Evolutionary conservation across 2,888 invertebrate species (phyloP), one percentile per base, ranked within the genome.

Genomic region (Branchellion lobata): DNA sequence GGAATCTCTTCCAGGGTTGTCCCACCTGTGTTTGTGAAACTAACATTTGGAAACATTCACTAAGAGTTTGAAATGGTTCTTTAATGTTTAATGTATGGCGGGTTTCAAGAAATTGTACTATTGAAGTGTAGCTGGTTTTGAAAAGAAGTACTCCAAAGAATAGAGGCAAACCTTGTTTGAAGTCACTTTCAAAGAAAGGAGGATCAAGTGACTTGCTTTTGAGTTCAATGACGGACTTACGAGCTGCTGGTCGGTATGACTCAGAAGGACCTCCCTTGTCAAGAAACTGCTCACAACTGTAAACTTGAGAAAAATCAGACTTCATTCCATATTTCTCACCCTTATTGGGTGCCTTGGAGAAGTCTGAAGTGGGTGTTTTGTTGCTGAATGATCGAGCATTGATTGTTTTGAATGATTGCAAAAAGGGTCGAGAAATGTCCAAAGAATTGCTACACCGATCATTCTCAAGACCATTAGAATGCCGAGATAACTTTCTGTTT

Each of bases 161-260:
- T n/a, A 21, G 14, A 73, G 27, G 18, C n/a, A n/a, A n/a, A 75
- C 75, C 75, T 29, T 57, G 27, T 18, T 29, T 24, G 18, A 75
- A 5, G 27, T 75, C 75, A n/a, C 21, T 40, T 27, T 75, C 75
- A 1, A 72, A n/a, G n/a, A n/a, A 33, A 72, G 79, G 79, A 34
- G 79, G 79, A 36, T 79, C 79, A 31, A 79, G 65, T 3, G 79
- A 79, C 61, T 73, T 72, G 51, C 79, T 79, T 53, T 79, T 79
- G 57, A 79, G 31, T 53, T 79, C 79, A 27, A 79, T 79, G 24
- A 57, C 79, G 14, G 33, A 72, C 31, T 79, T 79, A 11, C 79
- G 31, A 2, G 79, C 51, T 14, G 75, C 75, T 0, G 75, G 47
- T 11, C 24, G n/a, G 27, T 57, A 29, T 53, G 75, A 27, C 18